Base-by-base conservation (phyloP, 2,797 vertebrate species). In the Myioborus melanocephalus region DNA sequence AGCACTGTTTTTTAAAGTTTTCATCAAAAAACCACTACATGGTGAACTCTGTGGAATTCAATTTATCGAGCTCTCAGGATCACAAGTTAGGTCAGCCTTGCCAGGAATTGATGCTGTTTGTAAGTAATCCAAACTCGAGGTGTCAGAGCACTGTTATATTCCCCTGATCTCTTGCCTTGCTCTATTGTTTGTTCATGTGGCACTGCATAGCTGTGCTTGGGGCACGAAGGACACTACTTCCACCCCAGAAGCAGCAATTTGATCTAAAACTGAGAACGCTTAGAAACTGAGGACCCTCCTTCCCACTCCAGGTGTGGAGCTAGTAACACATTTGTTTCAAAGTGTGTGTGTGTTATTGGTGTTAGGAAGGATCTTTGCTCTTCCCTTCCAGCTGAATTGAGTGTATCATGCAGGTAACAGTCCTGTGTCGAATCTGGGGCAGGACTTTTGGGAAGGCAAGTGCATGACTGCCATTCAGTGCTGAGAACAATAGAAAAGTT, bases 1-100 rank as follows among this genome's bases (percentile, higher is more conserved):
- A 60, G 53, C 46, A 41, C 11, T 50, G n/a, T 20, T 84, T 93
- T 88, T 78, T 47, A n/a, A 94, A 93, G 80, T 91, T 96, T 84
- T 91, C 80, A 57, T 90, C 80, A 93, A 87, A 95, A 94, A 94
- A 34, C 14, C 44, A 84, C 39, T 83, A 56, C 63, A 24, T 32
- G 55, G 52, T 90, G 77, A 94, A 49, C 70, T 63, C 44, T 26
- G 68, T 69, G 85, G 73, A 96, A 93, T 92, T 93, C 94, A 94
- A 91, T 96, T 88, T 95, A 88, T 90, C 0, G 21, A 93, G 85
- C 77, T 93, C 44, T 76, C 77, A 91, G 93, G 87, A 95, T 95
- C 95, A 95, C 0, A 19, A 83, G 82, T 69, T 66, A 91, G 80
- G 66, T 76, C 93, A 95, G 53, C 80, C 80, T 86, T 83, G 65